These are phyloP conservation scores for Brachypteracias leptosomus DNA, from an alignment of 2,113 vertebrate genomes.

Conservation along the genomic window DNA sequence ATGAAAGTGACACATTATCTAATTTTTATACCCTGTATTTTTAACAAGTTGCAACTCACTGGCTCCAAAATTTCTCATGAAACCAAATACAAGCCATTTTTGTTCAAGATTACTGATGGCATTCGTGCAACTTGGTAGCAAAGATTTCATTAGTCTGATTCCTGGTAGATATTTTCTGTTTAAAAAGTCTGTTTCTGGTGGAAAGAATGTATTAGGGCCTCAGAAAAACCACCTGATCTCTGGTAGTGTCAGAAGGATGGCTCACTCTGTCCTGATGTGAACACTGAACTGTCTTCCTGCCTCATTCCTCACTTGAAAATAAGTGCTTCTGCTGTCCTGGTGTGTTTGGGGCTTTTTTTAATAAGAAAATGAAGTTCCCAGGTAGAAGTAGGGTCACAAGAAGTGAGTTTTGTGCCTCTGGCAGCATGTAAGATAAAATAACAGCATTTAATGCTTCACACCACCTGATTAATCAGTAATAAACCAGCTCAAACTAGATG, in stretches of 20 bases:
- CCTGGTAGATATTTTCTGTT: not conserved
- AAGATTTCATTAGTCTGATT: not conserved
- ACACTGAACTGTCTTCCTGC: not conserved
- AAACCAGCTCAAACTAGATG: not conserved
- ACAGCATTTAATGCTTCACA: not conserved
- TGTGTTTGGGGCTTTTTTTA: not conserved
- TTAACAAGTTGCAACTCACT: not conserved
- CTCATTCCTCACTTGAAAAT: not conserved
- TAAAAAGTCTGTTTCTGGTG: not conserved
- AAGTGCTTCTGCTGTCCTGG: not conserved
- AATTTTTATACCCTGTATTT: not conserved
- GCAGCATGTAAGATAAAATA: not conserved
- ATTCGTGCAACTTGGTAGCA: not conserved
- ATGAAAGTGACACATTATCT: not conserved
- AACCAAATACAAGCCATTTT: accelerated
- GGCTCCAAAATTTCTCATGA: not conserved
- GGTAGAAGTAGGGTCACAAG: not conserved
- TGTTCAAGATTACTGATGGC: not conserved
- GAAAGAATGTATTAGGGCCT: not conserved
- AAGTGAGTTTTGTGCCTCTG: not conserved
- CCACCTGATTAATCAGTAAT: not conserved
- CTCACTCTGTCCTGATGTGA: not conserved
- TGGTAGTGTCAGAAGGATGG: not conserved
- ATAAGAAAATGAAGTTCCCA: not conserved
- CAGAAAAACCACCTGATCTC: not conserved